phyloP scores from a whole-genome alignment of 1,140 invertebrate species.

The Neoseiulus cucumeris region DNA sequence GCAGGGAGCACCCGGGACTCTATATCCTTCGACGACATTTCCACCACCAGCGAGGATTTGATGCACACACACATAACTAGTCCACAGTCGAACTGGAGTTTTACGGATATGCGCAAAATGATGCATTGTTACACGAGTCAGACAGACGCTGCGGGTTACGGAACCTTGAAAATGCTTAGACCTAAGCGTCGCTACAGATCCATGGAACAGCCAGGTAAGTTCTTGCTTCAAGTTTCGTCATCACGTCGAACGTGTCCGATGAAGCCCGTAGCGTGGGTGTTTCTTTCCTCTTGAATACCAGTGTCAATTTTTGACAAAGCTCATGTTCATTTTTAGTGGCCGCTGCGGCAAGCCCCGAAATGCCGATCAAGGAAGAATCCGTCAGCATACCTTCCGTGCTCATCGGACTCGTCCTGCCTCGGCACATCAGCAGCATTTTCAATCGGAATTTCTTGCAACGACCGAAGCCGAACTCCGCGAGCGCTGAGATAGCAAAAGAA shows the following conservation, averaged over 20 bases:
- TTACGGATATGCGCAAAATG: slow-evolving; percentile 9
- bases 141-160: background rate
- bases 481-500: background rate
- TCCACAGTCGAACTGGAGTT: background rate
- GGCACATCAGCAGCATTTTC: background rate
- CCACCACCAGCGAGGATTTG: background rate
- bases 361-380: background rate
- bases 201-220: background rate
- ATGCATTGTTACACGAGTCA: background rate
- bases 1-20: background rate
- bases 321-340: background rate
- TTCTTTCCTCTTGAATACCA: background rate
- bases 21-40: slow-evolving; percentile 3
- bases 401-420: background rate
- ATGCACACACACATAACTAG: background rate
- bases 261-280: background rate
- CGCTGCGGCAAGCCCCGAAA: background rate
- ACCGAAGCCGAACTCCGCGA: background rate
- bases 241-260: background rate
- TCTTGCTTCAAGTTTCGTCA: background rate
- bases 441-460: background rate
- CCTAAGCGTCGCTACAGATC: background rate
- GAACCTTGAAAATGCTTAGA: background rate
- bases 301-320: background rate
- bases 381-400: background rate